Evolutionary conservation across 2,888 invertebrate species (phyloP), one percentile per base, ranked within the genome.

Genomic region (Abrostola tripartita): DNA sequence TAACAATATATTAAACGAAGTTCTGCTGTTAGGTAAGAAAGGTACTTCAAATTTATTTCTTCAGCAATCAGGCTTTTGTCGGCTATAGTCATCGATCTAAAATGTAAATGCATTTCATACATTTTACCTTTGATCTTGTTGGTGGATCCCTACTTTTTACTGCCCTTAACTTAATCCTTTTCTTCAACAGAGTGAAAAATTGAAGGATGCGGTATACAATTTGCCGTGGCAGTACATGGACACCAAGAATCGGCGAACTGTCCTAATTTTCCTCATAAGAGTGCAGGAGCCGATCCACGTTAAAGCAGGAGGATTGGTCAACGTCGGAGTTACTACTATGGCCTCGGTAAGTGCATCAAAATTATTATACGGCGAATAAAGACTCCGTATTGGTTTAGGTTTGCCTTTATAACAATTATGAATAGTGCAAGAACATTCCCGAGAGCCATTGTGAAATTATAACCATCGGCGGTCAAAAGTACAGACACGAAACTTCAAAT

Each of bases 181-280:
- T 10, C 14, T n/a, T 44, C 58, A 52, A 4, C 52, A 71, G 71
- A 74, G 71, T 38, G 70, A 74, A 53, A 74, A 69, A 41, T 74
- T 41, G 44, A 83, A 51, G 68, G 77, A 74, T 6, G 68, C 76
- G 5, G 74, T 71, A 1, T 74, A 74, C 50, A 58, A 54, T 12
- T 6, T 84, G n/a, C 84, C 83, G 0, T 83, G 82, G 84, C 81
- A 84, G 61, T 75, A 72, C 41, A 84, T 83, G 83, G 77, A 82
- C 11, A 66, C 55, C 0, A 52, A 66, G 10, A 74, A 81, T 41
- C 71, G 78, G 9, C 72, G 63, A 38, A 71, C 70, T 1, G 57
- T 81, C 0, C 54, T 68, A 1, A 63, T 82, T 44, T 74, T 84
- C n/a, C 65, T 83, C n/a, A 61, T 70, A 5, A 72, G 68, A 12